Base-by-base conservation (phyloP, 2,888 invertebrate species). In the Myopa testacea region DNA sequence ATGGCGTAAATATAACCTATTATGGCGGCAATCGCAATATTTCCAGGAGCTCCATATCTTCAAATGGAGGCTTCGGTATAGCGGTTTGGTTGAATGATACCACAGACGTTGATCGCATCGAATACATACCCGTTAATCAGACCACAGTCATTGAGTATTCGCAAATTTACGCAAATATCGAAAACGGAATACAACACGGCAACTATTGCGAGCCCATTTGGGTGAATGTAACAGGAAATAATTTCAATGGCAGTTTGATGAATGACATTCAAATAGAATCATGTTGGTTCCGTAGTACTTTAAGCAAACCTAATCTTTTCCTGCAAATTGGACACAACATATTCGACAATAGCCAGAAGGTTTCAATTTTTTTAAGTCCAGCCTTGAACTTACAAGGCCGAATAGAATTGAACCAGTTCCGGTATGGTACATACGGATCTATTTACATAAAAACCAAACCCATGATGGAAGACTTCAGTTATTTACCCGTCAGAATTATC, bases 1-100 rank as follows among this genome's bases (percentile, higher is more conserved):
- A 97, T 85, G 99, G 99, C 0, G 92, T 99, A 12, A 99, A 99
- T 88, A 94, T 99, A 14, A 98, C 98, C 0, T 96, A 96, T 79
- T 95, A 96, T 4, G 99, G 99, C 0, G 99, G 99, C 0, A 95
- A 95, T 83, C 92, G 97, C 80, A 98, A 99, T 85, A 92, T 99
- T 79, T 98, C 98, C 14, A 92, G 93, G 82, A 95, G 96, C 67
- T 94, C 93, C 40, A 90, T 99, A 38, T 95, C 94, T 73, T 95
- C 95, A 0, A 99, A 99, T 89, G 92, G 92, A 81, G 96, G 98
- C 10, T 95, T 95, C 84, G 98, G 98, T 3, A 88, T 97, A 37
- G 94, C 97, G 0, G 92, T 97, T 10, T 98, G 98, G 96, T 90
- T 97, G 77, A 98, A 98, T 87, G 94, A 96, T 84, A 96, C 96